Base-by-base conservation (phyloP, 2,888 invertebrate genomes). In the Mesorhabditis belari region DNA sequence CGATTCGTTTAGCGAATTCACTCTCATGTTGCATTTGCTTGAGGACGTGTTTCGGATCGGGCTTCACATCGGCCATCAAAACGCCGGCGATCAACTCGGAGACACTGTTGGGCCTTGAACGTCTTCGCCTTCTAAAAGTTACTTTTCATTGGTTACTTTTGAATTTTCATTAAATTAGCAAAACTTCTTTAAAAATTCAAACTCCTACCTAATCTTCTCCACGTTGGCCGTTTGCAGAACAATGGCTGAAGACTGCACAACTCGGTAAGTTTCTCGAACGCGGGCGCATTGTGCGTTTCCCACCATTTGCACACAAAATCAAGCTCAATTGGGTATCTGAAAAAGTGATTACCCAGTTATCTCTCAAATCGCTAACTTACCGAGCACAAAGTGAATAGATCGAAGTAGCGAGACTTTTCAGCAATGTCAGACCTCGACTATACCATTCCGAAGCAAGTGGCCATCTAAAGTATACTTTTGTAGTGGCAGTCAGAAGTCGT, bases 1-100 rank as follows among this genome's bases (percentile, higher is more conserved):
- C 58, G 55, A 66, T 56, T 26, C 67, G 54, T 52, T 66, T 64
- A 5, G 66, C 55, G 24, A 64, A 71, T 24, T 67, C 69, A 6
- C 68, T 67, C 25, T 49, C 28, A 2, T 44, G 44, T 5, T 65
- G 67, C 35, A 71, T 58, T 5, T 26, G 25, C 2, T 64, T 44
- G 0, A 67, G 69, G 19, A 64, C 64, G 27, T 67, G 64, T 3
- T 25, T 49, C 1, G 69, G 63, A 5, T 60, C 51, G 12, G 52
- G n/a, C 51, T 63, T 51, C 23, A n/a, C 9, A 35, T 27, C 55
- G 12, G 27, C 19, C n/a, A 28, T 28, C 1, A 26, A 50, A 9
- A 25, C 28, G 27, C 58, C 63, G 27, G 28, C 27, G 1, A 49
- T 53, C 17, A 61, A n/a, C 44, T 35, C 44, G 44, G 44, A 35